phyloP scores from a whole-genome alignment of 2,797 vertebrate species.

The Lindbergichthys nudifrons region DNA sequence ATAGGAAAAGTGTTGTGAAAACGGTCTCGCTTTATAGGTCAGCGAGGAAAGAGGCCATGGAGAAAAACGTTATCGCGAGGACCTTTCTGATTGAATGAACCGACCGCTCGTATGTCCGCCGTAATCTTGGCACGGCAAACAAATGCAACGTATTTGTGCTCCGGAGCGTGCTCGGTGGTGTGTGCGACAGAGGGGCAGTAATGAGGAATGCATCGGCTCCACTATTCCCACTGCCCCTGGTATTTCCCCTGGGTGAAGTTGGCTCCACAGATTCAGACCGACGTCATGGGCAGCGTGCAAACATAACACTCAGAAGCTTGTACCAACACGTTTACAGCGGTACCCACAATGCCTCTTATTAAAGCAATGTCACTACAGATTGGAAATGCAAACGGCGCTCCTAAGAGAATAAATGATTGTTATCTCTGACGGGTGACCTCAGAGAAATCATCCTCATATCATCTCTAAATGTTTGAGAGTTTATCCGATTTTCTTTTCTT shows the following conservation, averaged over 20 bases:
- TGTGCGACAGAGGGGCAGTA: conserved; percentile 80
- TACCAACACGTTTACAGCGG: conserved; percentile 64
- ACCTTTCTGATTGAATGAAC: conserved; percentile 45
- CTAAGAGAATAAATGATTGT: background rate
- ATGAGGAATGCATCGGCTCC: conserved; percentile 79
- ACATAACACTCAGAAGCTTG: conserved; percentile 63
- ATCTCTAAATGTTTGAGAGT: too few relatives aligned
- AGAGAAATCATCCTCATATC: background rate
- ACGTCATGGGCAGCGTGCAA: conserved; percentile 65
- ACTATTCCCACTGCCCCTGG: conserved; percentile 70
- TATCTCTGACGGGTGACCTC: background rate
- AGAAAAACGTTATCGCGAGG: background rate
- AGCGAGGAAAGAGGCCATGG: background rate
- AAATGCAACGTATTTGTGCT: conserved; percentile 52
- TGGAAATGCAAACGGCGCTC: conserved; percentile 1
- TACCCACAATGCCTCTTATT: conserved; percentile 38
- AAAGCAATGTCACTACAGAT: conserved; percentile 11
- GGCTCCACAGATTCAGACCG: conserved; percentile 60
- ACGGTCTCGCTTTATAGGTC: background rate
- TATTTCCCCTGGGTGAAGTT: conserved; percentile 65
- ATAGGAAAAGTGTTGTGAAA: conserved; percentile 34
- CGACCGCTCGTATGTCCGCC: conserved; percentile 13
- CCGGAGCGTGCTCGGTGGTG: conserved; percentile 59
- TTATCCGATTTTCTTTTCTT: background rate
- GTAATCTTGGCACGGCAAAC: conserved; percentile 44